phyloP scores from a whole-genome alignment of 1,140 invertebrate species.

The Cydia pomonella region DNA sequence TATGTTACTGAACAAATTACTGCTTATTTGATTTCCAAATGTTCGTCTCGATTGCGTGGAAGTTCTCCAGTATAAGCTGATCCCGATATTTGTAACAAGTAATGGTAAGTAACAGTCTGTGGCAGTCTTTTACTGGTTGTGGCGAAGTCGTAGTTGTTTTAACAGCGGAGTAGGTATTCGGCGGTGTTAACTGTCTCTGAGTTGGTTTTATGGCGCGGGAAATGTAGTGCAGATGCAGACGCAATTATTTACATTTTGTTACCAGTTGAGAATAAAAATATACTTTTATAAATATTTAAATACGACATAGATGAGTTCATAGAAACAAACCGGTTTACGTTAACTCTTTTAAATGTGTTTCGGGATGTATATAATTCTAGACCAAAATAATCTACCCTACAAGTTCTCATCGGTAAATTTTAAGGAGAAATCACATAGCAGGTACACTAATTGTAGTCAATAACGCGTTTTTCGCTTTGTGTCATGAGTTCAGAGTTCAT shows the following conservation, averaged over 20 bases:
- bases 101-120: neutral
- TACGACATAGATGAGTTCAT: neutral
- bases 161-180: neutral
- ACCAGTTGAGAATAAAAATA: conserved; percentile 46
- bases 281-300: conserved; percentile 63
- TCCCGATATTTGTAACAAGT: neutral
- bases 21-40: neutral
- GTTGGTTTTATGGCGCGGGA: conserved; percentile 38
- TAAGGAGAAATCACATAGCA: no score
- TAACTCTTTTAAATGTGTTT: neutral
- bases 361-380: no score
- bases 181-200: neutral
- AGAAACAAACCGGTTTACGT: neutral
- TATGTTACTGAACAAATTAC: neutral
- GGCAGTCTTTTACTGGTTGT: neutral
- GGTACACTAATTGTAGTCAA: no score
- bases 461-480: no score
- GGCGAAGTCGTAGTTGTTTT: neutral
- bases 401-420: no score
- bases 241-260: conserved; percentile 47
- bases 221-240: conserved; percentile 33
- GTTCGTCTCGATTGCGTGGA: neutral
- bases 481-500: no score
- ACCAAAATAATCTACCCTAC: no score
- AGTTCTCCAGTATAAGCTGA: neutral